Percentiles rank a stretch among this genome's conserved stretches.
Conservation (phyloP, 2,888 invertebrate species). For the Temnothorax rugatulus region DNA sequence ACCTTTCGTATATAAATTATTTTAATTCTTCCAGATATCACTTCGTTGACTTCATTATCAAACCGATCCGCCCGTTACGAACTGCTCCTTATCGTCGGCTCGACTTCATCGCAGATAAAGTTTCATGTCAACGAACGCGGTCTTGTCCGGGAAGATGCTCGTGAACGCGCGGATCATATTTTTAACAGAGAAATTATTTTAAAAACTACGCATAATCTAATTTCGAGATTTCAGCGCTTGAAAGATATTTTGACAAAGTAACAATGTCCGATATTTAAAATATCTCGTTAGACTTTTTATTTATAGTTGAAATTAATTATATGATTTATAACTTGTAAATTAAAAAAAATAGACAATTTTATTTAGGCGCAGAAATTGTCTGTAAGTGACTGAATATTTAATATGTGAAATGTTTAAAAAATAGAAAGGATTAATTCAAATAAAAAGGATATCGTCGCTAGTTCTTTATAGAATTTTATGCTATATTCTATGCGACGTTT, state of each 20-base stretch:
- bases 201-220: background rate
- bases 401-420: background rate
- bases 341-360: background rate
- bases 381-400: background rate
- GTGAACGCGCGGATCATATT: constrained; percentile 18
- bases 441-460: background rate
- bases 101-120: constrained; percentile 69
- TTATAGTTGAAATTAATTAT: background rate
- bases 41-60: constrained; percentile 57
- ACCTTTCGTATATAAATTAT: constrained; percentile 40
- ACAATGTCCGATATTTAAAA: background rate
- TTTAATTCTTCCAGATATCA: constrained; percentile 58
- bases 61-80: constrained; percentile 36
- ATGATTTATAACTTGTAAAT: background rate
- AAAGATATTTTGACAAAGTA: background rate
- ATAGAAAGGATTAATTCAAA: background rate
- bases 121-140: constrained; percentile 72
- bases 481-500: background rate
- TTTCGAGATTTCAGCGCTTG: background rate
- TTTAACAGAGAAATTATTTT: constrained; percentile 2
- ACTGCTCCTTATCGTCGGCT: constrained; percentile 62
- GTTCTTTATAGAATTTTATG: background rate
- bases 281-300: background rate
- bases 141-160: constrained; percentile 45
- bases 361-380: background rate